phyloP scores from a whole-genome alignment of 2,888 invertebrate species.

The Oligia strigilis region DNA sequence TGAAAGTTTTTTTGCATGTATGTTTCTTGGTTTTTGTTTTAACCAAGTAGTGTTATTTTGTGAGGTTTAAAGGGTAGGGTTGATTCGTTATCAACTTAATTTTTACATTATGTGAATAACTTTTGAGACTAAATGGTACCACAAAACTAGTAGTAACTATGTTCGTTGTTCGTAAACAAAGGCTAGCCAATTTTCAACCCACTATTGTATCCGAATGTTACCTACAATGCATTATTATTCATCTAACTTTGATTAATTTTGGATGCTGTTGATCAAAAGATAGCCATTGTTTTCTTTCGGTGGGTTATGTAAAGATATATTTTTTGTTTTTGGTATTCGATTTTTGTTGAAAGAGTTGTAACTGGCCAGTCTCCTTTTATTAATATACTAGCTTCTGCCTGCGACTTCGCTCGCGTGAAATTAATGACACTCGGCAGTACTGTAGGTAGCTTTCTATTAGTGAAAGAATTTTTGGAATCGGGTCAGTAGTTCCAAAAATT shows the following conservation, averaged over 20 bases:
- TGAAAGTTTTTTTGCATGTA: background rate
- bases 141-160: conserved; percentile 18
- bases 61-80: background rate
- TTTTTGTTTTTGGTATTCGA: background rate
- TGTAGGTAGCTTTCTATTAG: background rate
- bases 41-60: background rate
- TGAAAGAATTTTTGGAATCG: background rate
- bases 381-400: background rate
- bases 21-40: background rate
- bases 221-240: conserved; percentile 36
- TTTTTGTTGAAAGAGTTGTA: background rate
- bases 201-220: conserved; percentile 41
- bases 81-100: background rate
- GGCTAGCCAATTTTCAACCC: conserved; percentile 38
- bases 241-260: conserved; percentile 43
- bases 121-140: conserved; percentile 35
- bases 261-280: conserved; percentile 32
- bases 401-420: background rate
- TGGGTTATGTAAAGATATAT: conserved; percentile 10
- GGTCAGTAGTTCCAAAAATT: too few relatives aligned
- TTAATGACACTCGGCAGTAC: background rate
- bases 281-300: conserved; percentile 17
- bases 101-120: background rate
- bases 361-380: background rate
- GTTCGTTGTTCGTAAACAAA: conserved; percentile 44